Evolutionary conservation across 2,888 invertebrate species (phyloP), one percentile per base, ranked within the genome.

Genomic region (Nomada hirtipes): DNA sequence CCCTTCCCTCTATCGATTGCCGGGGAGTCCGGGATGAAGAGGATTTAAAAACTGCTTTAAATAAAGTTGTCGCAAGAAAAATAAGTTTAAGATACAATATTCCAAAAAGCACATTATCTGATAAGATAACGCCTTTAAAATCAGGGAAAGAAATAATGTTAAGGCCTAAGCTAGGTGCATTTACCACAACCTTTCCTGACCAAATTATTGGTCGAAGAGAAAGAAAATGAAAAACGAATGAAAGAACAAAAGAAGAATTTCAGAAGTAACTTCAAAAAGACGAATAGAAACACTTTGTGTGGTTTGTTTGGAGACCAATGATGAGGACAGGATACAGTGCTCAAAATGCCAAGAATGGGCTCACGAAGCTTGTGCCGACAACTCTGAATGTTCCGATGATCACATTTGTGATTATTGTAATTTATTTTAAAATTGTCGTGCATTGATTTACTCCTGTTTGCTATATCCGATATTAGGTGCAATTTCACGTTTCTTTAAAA

Each of bases 201-300:
- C 7, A 20, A 44, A 23, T 10, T 42, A 44, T 61, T 44, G 10
- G 20, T 4, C 20, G n/a, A 9, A n/a, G 61, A 61, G 4, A 42
- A 63, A 63, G 44, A 44, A 44, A 63, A n/a, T 23, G 59, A 26
- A 9, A 4, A 26, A 29, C 10, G 11, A 36, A 18, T 60, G 26
- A 60, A 60, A 60, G 60, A 60, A 42, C 36, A 36, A 42, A 60
- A 60, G 60, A 42, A 60, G 4, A 42, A 60, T 15, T 60, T 60
- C 10, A 1, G 42, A 60, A 60, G 9, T 60, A 23, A 26, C 2
- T 23, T 64, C 26, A 50, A 50, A 13, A 47, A 23, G 23, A 3
- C 47, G 23, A 47, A 50, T 60, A 18, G 36, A 61, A 20, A 61
- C 61, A 11, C 10, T 20, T 10, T n/a, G 20, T 11, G 42, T 61